Evolutionary conservation across 2,113 vertebrate species (phyloP).

Genomic region (Cygnus atratus): DNA sequence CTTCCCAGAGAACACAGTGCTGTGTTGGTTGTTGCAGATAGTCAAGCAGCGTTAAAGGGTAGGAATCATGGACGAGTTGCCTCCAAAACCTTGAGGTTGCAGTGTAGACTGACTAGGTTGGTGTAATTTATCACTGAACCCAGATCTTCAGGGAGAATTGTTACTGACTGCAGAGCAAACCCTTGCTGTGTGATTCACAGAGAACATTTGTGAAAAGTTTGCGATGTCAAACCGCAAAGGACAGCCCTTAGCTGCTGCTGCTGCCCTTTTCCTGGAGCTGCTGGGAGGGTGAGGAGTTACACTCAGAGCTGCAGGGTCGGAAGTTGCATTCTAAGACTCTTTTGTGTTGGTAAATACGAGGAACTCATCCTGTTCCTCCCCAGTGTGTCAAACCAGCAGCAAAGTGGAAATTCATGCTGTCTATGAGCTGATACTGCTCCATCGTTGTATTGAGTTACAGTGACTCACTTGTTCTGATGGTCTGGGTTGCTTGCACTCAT

Average conservation of each 20-base stretch:
- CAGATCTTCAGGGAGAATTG: background rate
- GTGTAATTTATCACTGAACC: background rate
- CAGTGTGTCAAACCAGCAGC: background rate
- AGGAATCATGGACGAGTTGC: accelerated
- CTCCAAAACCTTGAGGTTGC: background rate
- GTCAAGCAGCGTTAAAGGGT: background rate
- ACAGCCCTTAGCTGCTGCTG: background rate
- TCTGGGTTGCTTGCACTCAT: background rate
- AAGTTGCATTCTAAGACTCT: background rate
- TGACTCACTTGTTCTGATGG: background rate
- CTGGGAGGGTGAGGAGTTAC: too few species aligned
- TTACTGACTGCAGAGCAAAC: too few species aligned
- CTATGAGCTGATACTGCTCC: accelerated
- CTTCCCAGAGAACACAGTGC: background rate
- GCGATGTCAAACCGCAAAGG: background rate
- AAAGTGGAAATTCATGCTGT: background rate
- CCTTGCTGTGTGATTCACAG: too few species aligned
- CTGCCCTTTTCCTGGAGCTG: background rate
- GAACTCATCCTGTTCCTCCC: background rate
- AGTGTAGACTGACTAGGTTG: background rate
- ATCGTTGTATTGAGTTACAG: background rate
- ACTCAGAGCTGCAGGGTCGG: background rate
- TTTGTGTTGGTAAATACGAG: background rate
- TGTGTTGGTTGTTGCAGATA: background rate
- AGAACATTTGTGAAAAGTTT: background rate